These are phyloP conservation scores for Gorsachius goisagi DNA, from an alignment of 2,113 vertebrate species.

Conservation along the genomic window DNA sequence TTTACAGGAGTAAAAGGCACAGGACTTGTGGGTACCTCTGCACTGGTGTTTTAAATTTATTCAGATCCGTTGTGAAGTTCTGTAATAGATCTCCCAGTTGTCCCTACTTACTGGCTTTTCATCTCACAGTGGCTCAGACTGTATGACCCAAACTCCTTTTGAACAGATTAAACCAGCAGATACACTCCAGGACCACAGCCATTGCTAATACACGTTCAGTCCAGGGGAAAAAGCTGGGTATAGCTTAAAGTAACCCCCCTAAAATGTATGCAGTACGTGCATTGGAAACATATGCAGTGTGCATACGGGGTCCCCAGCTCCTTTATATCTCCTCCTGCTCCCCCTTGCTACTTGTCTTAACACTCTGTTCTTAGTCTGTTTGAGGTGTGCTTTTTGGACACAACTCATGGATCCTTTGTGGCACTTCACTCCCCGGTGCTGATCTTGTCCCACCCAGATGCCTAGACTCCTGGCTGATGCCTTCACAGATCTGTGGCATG, in stretches of 20 bases:
- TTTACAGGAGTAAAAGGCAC: background rate
- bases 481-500: background rate
- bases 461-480: background rate
- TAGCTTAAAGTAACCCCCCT: background rate
- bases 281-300: background rate
- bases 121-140: background rate
- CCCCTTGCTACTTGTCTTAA: background rate
- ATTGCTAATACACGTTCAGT: background rate
- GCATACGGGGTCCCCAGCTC: background rate
- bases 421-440: background rate
- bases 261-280: fast-evolving
- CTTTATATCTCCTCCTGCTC: background rate
- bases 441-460: background rate
- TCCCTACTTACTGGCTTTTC: background rate
- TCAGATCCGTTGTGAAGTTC: background rate
- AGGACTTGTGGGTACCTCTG: background rate
- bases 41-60: background rate
- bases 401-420: background rate
- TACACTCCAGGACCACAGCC: background rate
- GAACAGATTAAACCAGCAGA: background rate
- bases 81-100: background rate
- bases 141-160: background rate
- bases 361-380: background rate
- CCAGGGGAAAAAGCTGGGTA: background rate
- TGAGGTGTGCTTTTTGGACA: background rate